Evolutionary conservation across 2,888 invertebrate genomes (phyloP).

Genomic region (Erebia aethiops): DNA sequence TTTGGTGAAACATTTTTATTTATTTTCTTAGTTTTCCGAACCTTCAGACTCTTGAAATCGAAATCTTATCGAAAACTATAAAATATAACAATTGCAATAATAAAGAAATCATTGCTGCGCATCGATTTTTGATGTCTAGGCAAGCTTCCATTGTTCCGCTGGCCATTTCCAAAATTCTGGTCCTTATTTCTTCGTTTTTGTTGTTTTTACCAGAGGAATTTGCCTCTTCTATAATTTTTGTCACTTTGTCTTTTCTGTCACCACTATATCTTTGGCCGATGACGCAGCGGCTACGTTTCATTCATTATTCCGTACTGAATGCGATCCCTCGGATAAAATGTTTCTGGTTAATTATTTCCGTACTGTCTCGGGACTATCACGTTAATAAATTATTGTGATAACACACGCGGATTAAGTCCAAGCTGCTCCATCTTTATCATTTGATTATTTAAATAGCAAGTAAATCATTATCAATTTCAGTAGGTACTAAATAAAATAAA

Average conservation of each 20-base stretch:
- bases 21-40: no score
- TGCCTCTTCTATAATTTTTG: neutral
- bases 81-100: no score
- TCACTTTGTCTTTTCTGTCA: neutral
- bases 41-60: no score
- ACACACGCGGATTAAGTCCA: neutral
- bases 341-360: slow-evolving; percentile 75
- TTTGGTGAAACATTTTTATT: no score
- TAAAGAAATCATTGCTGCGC: no score
- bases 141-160: no score
- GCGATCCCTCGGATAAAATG: slow-evolving; percentile 73
- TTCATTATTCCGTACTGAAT: slow-evolving; percentile 75
- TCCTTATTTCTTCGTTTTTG: no score
- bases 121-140: no score
- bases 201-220: no score
- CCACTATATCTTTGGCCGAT: slow-evolving; percentile 11
- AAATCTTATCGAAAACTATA: no score
- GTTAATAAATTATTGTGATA: slow-evolving; percentile 29
- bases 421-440: neutral
- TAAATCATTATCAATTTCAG: neutral
- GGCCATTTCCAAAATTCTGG: no score
- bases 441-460: neutral
- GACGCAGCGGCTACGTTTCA: slow-evolving; percentile 53
- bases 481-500: no score
- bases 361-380: slow-evolving; percentile 62